A percentile compares a stretch with the other conserved stretches of the same genome.
Evolutionary conservation across 2,797 vertebrate genomes (phyloP).

Genomic region (Pseudochirops corinnae): DNA sequence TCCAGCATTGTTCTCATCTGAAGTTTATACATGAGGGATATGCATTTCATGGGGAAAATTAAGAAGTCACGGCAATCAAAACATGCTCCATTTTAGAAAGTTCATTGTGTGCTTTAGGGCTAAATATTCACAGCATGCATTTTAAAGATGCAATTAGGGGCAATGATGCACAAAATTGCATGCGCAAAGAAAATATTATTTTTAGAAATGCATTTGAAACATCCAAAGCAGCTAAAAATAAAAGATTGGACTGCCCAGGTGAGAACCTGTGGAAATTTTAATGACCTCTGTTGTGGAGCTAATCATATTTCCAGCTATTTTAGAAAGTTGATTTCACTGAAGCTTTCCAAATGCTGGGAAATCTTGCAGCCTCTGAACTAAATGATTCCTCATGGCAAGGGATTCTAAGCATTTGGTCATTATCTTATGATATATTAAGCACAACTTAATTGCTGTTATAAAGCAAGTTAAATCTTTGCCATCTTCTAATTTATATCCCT

Average conservation of each 20-base stretch:
- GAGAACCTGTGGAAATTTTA: slow-evolving; percentile 35
- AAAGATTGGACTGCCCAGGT: slow-evolving; percentile 67
- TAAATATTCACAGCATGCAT: slow-evolving; percentile 79
- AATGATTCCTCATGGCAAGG: not conserved
- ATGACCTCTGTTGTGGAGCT: slow-evolving; percentile 34
- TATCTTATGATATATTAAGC: slow-evolving; percentile 36
- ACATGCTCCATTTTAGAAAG: slow-evolving; percentile 58
- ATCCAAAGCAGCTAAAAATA: slow-evolving; percentile 72
- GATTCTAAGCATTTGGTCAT: slow-evolving; percentile 7
- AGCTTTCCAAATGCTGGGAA: not conserved
- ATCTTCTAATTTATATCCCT: slow-evolving; percentile 4
- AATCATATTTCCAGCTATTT: slow-evolving; percentile 8
- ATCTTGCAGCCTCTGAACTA: not conserved
- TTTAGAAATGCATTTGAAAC: slow-evolving; percentile 75
- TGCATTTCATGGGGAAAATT: slow-evolving; percentile 76
- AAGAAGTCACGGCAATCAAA: slow-evolving; percentile 76
- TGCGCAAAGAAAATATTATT: slow-evolving; percentile 70
- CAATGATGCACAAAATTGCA: slow-evolving; percentile 73
- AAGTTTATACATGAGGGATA: slow-evolving; percentile 46
- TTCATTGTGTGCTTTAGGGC: slow-evolving; percentile 70
- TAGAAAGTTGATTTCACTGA: slow-evolving; percentile 7
- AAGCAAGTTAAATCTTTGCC: slow-evolving; percentile 10
- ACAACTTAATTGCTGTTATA: slow-evolving; percentile 30
- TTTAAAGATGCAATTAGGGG: slow-evolving; percentile 72
- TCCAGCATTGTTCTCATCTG: slow-evolving; percentile 64